Conservation (phyloP, 2,113 vertebrate species). For the Coreoperca whiteheadi region DNA sequence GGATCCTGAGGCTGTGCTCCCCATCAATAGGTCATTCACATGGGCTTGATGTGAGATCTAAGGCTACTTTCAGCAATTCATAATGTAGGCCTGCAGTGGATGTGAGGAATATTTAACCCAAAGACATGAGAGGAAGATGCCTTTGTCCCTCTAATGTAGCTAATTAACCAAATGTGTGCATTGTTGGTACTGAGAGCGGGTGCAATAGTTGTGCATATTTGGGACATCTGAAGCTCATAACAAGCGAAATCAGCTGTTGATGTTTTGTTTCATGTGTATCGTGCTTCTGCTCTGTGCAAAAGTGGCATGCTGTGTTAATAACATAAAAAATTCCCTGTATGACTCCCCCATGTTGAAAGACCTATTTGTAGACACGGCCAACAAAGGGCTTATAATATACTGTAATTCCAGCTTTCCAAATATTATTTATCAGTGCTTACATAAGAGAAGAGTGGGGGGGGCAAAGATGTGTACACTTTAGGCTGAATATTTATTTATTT, state of each 20-base stretch:
- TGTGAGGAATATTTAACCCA: constrained; percentile 4
- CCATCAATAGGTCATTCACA: constrained; percentile 56
- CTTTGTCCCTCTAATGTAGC: constrained; percentile 15
- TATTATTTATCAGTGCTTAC: background rate
- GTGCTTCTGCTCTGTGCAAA: background rate
- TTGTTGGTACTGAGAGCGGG: background rate
- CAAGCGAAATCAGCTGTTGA: background rate
- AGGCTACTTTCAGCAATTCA: constrained; percentile 36
- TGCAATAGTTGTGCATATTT: constrained; percentile 4
- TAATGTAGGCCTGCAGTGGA: constrained; percentile 2
- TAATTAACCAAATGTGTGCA: constrained; percentile 23
- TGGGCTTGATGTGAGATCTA: constrained; percentile 37
- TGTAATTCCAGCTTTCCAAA: background rate
- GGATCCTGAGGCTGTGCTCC: constrained; percentile 41
- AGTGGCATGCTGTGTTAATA: constrained; percentile 10
- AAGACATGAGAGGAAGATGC: background rate
- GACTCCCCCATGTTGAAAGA: background rate
- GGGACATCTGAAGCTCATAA: constrained; percentile 18
- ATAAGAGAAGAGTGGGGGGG: background rate
- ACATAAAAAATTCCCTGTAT: background rate
- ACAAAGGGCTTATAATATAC: background rate
- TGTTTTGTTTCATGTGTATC: constrained; percentile 21
- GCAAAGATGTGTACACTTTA: background rate
- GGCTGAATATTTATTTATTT: background rate
- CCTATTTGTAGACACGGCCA: background rate